phyloP scores from a whole-genome alignment of 2,888 invertebrate species.

The Criorhina ranunculi region DNA sequence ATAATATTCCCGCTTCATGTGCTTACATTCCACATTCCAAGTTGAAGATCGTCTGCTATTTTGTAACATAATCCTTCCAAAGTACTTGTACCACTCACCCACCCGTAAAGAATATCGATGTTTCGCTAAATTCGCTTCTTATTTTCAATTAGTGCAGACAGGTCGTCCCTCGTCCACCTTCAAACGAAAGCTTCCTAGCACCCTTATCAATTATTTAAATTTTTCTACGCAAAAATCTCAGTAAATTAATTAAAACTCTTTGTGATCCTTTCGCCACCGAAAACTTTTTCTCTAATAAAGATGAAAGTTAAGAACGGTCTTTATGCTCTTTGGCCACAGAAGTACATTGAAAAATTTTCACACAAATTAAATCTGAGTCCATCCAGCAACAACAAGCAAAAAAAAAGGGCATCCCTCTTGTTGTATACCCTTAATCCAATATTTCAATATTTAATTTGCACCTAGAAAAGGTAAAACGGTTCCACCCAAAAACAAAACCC shows the following conservation, averaged over 20 bases:
- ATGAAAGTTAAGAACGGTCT: constrained; percentile 10
- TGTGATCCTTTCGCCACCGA: background rate
- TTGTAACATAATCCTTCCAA: too few species aligned
- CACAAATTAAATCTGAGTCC: constrained; percentile 42
- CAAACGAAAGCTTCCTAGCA: background rate
- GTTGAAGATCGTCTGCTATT: too few species aligned
- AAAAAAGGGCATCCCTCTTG: constrained; percentile 1
- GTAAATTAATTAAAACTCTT: constrained; percentile 49
- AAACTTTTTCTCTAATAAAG: constrained; percentile 23
- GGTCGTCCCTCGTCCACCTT: background rate
- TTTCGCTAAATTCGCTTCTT: background rate
- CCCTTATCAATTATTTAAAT: constrained; percentile 49
- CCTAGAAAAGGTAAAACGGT: constrained; percentile 50
- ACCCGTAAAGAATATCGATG: background rate
- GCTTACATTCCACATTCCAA: too few species aligned
- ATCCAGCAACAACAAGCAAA: background rate
- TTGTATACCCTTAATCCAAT: constrained; percentile 48
- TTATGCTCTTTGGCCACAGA: constrained; percentile 4
- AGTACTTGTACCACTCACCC: background rate
- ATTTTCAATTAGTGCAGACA: background rate
- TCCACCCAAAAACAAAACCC: constrained; percentile 5
- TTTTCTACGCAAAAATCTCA: constrained; percentile 1
- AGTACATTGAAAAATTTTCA: constrained; percentile 19
- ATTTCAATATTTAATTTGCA: constrained; percentile 72
- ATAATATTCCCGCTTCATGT: too few species aligned